phyloP scores from a whole-genome alignment of 2,888 invertebrate species.

The Dendrolimus pini region DNA sequence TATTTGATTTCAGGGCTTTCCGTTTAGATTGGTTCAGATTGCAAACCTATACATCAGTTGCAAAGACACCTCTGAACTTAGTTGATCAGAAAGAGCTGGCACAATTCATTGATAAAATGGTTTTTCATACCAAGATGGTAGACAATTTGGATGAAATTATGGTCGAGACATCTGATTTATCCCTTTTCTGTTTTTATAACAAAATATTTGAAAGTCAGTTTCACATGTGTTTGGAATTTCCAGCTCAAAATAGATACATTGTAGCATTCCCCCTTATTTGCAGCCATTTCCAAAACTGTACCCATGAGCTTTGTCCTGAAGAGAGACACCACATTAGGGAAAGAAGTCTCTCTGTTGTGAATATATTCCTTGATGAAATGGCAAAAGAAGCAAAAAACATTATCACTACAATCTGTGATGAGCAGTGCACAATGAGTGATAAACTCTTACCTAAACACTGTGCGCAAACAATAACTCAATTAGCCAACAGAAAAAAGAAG shows the following conservation, averaged over 20 bases:
- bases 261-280: slow-evolving; percentile 98
- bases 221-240: slow-evolving; percentile 98
- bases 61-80: slow-evolving; percentile 86
- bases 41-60: slow-evolving; percentile 94
- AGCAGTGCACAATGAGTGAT: slow-evolving; percentile 97
- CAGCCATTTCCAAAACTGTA: slow-evolving; percentile 98
- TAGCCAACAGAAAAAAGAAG: slow-evolving; percentile 93
- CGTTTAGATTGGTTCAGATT: slow-evolving; percentile 98
- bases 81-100: slow-evolving; percentile 91
- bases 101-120: slow-evolving; percentile 94
- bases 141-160: slow-evolving; percentile 98
- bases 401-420: slow-evolving; percentile 98
- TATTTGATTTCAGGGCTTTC: slow-evolving; percentile 96
- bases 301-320: slow-evolving; percentile 98
- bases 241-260: slow-evolving; percentile 98
- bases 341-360: slow-evolving; percentile 95
- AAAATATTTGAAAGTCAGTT: slow-evolving; percentile 98
- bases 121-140: slow-evolving; percentile 98
- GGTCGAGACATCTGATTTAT: slow-evolving; percentile 97
- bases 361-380: slow-evolving; percentile 99
- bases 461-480: slow-evolving; percentile 91
- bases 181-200: slow-evolving; percentile 98
- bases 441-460: slow-evolving; percentile 96
- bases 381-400: slow-evolving; percentile 99
- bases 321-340: slow-evolving; percentile 98